Conservation (phyloP, 2,888 invertebrate genomes). For the Bombylius discolor region DNA sequence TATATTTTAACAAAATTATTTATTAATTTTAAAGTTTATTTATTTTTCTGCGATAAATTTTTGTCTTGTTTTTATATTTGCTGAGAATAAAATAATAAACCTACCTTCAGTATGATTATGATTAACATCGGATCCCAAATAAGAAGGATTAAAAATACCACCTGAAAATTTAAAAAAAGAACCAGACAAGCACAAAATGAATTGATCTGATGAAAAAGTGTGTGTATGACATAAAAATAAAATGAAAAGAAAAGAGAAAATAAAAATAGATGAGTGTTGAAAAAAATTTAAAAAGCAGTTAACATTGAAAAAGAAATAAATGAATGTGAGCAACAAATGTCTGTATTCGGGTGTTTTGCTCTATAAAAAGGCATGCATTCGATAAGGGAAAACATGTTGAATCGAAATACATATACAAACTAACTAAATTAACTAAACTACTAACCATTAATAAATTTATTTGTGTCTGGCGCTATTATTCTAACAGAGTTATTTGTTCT, state of each 20-base stretch:
- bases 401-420: background rate
- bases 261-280: background rate
- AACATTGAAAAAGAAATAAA: too few relatives aligned
- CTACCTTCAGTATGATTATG: slow-evolving; percentile 24
- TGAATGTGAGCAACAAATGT: background rate
- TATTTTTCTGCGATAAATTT: background rate
- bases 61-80: background rate
- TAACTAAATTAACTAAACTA: background rate
- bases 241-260: background rate
- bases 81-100: background rate
- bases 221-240: slow-evolving; percentile 1
- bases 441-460: slow-evolving; percentile 13
- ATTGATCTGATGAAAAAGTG: slow-evolving; percentile 1
- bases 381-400: background rate
- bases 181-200: slow-evolving; percentile 12
- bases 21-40: background rate
- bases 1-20: background rate
- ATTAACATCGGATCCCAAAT: slow-evolving; percentile 59
- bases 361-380: background rate
- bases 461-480: slow-evolving; percentile 11
- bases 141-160: slow-evolving; percentile 65
- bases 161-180: slow-evolving; percentile 25
- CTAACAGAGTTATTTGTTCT: slow-evolving; percentile 11
- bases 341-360: background rate
- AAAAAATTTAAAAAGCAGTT: background rate